A percentile compares a stretch with the other conserved stretches of the same genome.
phyloP scores from a whole-genome alignment of 2,888 invertebrate genomes.

The Meghimatium bilineatum region DNA sequence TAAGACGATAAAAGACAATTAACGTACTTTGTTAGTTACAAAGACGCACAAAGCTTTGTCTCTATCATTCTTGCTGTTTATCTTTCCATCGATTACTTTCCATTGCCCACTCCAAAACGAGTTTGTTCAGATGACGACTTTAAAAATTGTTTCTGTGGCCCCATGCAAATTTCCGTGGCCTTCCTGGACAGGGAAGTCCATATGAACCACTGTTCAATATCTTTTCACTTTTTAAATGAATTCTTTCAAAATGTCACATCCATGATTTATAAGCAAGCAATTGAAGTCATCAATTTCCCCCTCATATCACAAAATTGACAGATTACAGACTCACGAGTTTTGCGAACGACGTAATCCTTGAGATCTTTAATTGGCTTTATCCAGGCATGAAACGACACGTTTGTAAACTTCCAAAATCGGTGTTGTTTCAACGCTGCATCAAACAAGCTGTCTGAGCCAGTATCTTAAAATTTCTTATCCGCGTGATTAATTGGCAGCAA shows the following conservation, averaged over 20 bases:
- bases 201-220: no score
- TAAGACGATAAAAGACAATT: no score
- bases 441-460: background rate
- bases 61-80: no score
- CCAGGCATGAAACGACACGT: background rate
- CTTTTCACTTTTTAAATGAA: background rate
- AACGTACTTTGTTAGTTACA: no score
- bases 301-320: background rate
- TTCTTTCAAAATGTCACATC: background rate
- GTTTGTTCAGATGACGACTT: no score
- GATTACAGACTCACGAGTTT: background rate
- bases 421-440: background rate
- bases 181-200: no score
- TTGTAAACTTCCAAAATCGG: background rate
- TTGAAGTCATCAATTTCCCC: background rate
- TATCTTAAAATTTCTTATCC: background rate
- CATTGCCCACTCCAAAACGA: no score
- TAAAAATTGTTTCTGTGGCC: no score
- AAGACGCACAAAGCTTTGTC: no score
- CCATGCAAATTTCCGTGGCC: no score
- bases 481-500: background rate
- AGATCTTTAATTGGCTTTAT: background rate
- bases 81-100: no score
- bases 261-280: background rate
- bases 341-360: background rate